Base-by-base conservation (phyloP, 2,888 invertebrate genomes). In the Papilio protenor region DNA sequence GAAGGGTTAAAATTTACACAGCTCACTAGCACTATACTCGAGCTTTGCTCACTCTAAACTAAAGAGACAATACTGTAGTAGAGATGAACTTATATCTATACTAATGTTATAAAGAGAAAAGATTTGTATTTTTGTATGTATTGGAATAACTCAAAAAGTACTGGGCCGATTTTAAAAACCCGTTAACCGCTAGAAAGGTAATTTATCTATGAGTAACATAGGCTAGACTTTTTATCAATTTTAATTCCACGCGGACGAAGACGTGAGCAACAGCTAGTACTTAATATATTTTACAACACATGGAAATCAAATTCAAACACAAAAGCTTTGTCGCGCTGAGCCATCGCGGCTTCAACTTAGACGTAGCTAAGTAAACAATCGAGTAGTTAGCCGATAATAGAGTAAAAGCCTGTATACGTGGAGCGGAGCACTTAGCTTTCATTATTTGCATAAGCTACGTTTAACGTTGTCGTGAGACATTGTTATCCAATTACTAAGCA, bases 371-470 rank as follows among this genome's bases (percentile, higher is more conserved):
- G 72, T 55, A 72, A 72, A 72, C 72, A 55, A 72, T 72, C 18
- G 27, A 66, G 66, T 66, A 66, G 66, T 66, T 66, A 66, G 66
- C 21, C 66, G 66, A 66, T 66, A 72, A 75, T 21, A 21, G 40
- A 27, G 47, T 64, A 52, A 64, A 73, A 72, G 72, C 61, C 21
- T 61, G 76, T 72, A 77, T 33, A 77, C 72, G 72, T 55, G 45
- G 59, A 64, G 52, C 49, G 40, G 33, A 77, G 64, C 64, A 64
- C 61, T 64, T 52, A 73, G 52, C 61, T 73, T 72, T 72, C 33
- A 49, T 72, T 73, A 73, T 73, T 77, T 77, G 55, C 77, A 73
- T 73, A 73, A 77, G 77, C 73, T 57, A 66, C 66, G 57, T 69
- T 77, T 12, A 73, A 72, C 64, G 66, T 73, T 73, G 77, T 73